Percentiles rank a stretch among this genome's conserved stretches.
phyloP scores from a whole-genome alignment of 2,113 vertebrate species.

The Alaudala cheleensis region DNA sequence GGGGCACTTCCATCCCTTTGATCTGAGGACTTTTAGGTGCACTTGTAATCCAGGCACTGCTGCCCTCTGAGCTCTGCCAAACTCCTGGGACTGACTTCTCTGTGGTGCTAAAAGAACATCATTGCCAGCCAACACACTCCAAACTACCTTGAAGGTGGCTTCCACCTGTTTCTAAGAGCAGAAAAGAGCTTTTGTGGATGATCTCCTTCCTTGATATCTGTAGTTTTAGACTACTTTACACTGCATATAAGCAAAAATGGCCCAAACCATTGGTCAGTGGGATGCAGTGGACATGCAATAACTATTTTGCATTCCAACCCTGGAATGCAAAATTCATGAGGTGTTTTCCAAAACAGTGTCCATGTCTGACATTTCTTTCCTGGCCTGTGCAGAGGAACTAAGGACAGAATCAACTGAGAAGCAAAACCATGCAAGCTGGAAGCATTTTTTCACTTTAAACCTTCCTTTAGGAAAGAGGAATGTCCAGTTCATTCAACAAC shows the following conservation, averaged over 20 bases:
- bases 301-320: not conserved
- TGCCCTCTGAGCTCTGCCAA: not conserved
- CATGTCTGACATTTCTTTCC: not conserved
- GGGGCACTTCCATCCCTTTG: not conserved
- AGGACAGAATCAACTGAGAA: not conserved
- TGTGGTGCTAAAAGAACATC: accelerated
- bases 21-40: no score
- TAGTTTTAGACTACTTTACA: not conserved
- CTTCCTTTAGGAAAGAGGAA: not conserved
- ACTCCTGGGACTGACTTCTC: not conserved
- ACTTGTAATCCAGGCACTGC: not conserved
- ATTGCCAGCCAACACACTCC: not conserved
- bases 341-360: not conserved
- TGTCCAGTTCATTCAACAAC: not conserved
- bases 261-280: not conserved
- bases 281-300: not conserved
- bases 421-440: accelerated
- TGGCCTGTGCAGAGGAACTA: not conserved
- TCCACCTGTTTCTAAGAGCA: not conserved
- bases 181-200: not conserved
- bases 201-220: not conserved
- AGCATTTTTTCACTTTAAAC: not conserved
- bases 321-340: not conserved
- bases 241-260: not conserved
- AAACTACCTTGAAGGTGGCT: not conserved